These are phyloP conservation scores for Criorhina ranunculi DNA, from an alignment of 2,888 invertebrate species.

Conservation along the genomic window DNA sequence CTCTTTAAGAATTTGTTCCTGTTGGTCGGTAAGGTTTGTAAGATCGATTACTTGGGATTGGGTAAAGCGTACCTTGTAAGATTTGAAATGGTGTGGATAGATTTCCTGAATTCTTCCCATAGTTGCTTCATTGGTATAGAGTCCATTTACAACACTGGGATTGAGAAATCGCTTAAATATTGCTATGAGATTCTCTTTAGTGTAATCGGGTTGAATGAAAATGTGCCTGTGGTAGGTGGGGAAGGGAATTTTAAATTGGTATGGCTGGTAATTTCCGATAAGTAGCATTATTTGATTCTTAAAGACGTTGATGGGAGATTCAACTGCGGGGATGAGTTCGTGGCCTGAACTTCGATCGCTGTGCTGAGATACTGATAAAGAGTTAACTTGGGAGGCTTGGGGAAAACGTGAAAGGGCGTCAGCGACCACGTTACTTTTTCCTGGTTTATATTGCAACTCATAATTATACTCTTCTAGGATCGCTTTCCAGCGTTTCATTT, in stretches of 20 bases:
- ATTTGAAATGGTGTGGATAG: conserved; percentile 1
- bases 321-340: neutral
- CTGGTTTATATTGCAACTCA: neutral
- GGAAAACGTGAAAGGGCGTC: no score
- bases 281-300: no score
- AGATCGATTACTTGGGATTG: conserved; percentile 20
- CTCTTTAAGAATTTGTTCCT: conserved; percentile 10
- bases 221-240: no score
- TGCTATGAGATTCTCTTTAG: no score
- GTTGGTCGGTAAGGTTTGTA: conserved; percentile 20
- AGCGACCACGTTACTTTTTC: no score
- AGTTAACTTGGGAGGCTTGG: conserved; percentile 13
- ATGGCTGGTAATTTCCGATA: no score
- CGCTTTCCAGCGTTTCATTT: no score
- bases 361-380: conserved; percentile 2
- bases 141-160: no score
- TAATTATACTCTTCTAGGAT: neutral
- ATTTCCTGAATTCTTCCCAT: conserved; percentile 10
- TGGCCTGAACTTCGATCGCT: conserved; percentile 2
- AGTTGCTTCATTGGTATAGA: neutral
- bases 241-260: no score
- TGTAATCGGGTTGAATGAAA: no score
- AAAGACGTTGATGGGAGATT: neutral
- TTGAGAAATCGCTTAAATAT: no score
- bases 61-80: conserved; percentile 19